Evolutionary conservation across 2,888 invertebrate genomes (phyloP).

Genomic region (Patella caerulea): DNA sequence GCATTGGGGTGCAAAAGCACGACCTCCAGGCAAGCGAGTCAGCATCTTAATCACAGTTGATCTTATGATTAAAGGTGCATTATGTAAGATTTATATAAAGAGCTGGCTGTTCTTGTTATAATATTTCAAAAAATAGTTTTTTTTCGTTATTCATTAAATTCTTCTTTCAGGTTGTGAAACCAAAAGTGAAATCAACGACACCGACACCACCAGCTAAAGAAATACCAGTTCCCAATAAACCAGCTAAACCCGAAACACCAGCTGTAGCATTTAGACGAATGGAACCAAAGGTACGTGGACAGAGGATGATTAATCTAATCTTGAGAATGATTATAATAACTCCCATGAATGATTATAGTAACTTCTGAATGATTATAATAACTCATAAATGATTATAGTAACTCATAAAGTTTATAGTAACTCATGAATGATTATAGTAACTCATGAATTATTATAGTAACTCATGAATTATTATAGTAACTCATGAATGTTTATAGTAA

Average conservation of each 20-base stretch:
- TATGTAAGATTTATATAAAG: too few species aligned
- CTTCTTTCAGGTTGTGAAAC: constrained; percentile 1
- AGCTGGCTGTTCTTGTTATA: too few species aligned
- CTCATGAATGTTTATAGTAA: background rate
- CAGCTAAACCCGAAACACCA: background rate
- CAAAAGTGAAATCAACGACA: constrained; percentile 12
- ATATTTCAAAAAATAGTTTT: too few species aligned
- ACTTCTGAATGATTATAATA: too few species aligned
- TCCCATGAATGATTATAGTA: background rate
- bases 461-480: background rate
- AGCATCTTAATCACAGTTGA: too few species aligned
- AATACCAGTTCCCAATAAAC: background rate
- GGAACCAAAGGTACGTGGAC: constrained; percentile 11
- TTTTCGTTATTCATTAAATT: background rate
- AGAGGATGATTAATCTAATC: too few species aligned
- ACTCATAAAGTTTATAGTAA: background rate
- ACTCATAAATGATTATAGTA: too few species aligned
- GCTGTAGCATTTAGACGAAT: background rate
- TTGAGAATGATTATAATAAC: background rate
- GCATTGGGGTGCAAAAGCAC: too few species aligned
- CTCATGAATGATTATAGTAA: background rate
- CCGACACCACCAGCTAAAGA: constrained; percentile 7
- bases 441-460: background rate
- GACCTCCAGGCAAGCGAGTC: too few species aligned
- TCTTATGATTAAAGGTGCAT: too few species aligned